These are phyloP conservation scores for Oligia strigilis DNA, from an alignment of 2,888 invertebrate species.

Conservation along the genomic window DNA sequence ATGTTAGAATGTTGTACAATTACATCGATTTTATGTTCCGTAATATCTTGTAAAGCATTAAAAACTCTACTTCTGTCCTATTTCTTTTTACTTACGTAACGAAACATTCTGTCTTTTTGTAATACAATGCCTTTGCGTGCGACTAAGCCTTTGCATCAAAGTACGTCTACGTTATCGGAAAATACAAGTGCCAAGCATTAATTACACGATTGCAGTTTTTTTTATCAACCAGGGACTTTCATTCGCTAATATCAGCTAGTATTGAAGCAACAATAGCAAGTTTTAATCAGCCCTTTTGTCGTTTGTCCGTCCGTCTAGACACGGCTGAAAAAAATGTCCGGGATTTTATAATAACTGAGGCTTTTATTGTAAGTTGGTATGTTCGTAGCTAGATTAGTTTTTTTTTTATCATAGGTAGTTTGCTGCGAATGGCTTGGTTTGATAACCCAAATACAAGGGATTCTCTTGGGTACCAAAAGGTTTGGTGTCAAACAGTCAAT, in stretches of 20 bases:
- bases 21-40: neutral
- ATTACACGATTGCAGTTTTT: conserved; percentile 65
- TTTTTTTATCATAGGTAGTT: conserved; percentile 19
- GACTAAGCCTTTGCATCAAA: conserved; percentile 46
- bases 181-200: conserved; percentile 51
- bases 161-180: conserved; percentile 42
- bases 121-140: conserved; percentile 41
- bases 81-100: conserved; percentile 11
- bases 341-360: conserved; percentile 76
- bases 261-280: conserved; percentile 81
- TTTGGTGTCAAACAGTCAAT: neutral
- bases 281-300: conserved; percentile 89
- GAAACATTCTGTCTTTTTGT: conserved; percentile 27
- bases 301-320: conserved; percentile 85
- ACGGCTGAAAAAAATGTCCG: conserved; percentile 79
- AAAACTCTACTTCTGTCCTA: neutral
- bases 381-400: conserved; percentile 16
- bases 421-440: neutral
- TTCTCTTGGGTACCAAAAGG: neutral
- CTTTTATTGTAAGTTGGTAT: conserved; percentile 67
- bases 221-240: conserved; percentile 65
- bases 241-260: conserved; percentile 67
- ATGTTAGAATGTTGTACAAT: conserved; percentile 9
- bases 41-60: neutral
- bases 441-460: neutral